Base-by-base conservation (phyloP, 1,140 invertebrate genomes). In the Orius insidiosus region DNA sequence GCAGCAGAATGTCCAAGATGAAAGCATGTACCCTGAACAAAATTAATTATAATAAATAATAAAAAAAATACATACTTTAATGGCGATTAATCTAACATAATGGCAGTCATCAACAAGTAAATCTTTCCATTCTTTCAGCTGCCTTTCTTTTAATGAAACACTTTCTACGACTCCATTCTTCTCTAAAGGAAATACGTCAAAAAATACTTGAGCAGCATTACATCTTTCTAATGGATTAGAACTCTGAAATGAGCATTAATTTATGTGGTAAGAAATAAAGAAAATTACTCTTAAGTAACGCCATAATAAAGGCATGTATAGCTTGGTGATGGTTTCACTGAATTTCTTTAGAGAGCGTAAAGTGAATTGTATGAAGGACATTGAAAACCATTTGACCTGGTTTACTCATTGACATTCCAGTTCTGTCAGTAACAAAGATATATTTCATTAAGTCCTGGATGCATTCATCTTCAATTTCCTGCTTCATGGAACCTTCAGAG, bases 171-270 rank as follows among this genome's bases (percentile, higher is more conserved):
- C 9, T 36, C 46, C 52, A 10, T 52, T 50, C 36, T 44, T 47
- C 44, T 56, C 55, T 19, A 56, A 45, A 19, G 55, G 55, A 42
- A 54, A 56, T 0, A 50, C 52, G 49, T 55, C 49, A 18, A 56
- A 45, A 33, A 56, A 54, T 8, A 56, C 47, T 15, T 51, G 42
- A 18, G 52, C 51, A 24, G 55, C 55, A 47, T 56, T 56, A 33
- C 48, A 52, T 41, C 55, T 11, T 32, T 53, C 45, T 34, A 53
- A 47, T 16, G 49, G 41, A 44, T 55, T 48, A 10, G 43, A 43
- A 49, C 52, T 53, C 55, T 56, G 32, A 31, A 54, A 52, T 18
- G 13, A 35, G 16, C 11, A 35, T 35, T 19, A 36, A 8, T 46
- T 11, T n/a, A 35, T n/a, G n/a, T n/a, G 13, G 14, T 18, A 31